A percentile compares a stretch with the other conserved stretches of the same genome.
phyloP scores from a whole-genome alignment of 1,140 invertebrate species.

The Cydia fagiglandana region DNA sequence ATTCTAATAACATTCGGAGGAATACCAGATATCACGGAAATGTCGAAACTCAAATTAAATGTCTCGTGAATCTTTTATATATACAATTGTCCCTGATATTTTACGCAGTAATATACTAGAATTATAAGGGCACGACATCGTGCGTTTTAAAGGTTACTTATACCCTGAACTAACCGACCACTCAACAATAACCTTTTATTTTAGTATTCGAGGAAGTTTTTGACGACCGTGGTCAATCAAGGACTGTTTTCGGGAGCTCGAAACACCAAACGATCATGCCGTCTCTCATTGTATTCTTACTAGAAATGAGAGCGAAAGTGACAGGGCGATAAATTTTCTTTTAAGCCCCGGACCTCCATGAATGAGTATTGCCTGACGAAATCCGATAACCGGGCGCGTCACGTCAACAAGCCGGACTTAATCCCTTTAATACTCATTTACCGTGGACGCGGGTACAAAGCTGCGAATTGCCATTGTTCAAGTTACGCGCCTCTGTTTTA shows the following conservation, averaged over 20 bases:
- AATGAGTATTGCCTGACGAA: constrained; percentile 56
- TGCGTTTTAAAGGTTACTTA: background rate
- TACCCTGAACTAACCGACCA: constrained; percentile 3
- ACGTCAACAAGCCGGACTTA: constrained; percentile 73
- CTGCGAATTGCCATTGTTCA: constrained; percentile 64
- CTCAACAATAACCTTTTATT: constrained; percentile 7
- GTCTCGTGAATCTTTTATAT: background rate
- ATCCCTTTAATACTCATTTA: constrained; percentile 73
- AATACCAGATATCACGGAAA: background rate
- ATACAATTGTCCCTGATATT: background rate
- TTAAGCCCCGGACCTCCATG: constrained; percentile 41
- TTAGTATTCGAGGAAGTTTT: constrained; percentile 2
- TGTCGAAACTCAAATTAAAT: background rate
- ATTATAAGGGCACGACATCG: background rate
- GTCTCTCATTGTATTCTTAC: background rate
- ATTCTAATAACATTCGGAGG: constrained; percentile 21
- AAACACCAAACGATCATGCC: background rate
- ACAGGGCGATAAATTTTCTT: constrained; percentile 61
- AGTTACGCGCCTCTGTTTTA: constrained; percentile 46
- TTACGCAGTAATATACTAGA: background rate
- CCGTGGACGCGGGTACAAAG: constrained; percentile 38
- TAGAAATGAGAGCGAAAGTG: constrained; percentile 33
- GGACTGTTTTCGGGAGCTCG: background rate
- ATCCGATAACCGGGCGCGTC: constrained; percentile 63
- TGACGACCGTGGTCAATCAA: constrained; percentile 10